Percentiles rank a stretch among this genome's conserved stretches.
phyloP scores from a whole-genome alignment of 2,797 vertebrate genomes.

The Brachymystax lenok region DNA sequence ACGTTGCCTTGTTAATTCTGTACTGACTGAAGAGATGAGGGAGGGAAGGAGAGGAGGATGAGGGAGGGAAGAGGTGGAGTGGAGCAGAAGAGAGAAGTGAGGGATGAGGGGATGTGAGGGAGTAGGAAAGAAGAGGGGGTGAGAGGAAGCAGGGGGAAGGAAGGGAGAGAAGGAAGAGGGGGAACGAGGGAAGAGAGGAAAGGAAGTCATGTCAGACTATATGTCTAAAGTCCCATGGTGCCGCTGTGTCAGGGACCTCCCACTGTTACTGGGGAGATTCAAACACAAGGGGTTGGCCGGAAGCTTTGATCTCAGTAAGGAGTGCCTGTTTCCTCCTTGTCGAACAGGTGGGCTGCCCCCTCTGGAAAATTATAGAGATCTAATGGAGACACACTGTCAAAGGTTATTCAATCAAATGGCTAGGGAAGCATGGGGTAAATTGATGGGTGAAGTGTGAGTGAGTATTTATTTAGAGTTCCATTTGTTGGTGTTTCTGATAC shows the following conservation, averaged over 20 bases:
- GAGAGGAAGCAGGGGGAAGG: not conserved
- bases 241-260: not conserved
- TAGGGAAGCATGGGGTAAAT: not conserved
- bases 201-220: not conserved
- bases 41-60: not conserved
- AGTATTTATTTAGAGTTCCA: not conserved
- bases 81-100: not conserved
- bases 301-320: not conserved
- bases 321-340: not conserved
- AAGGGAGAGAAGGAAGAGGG: not conserved
- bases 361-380: not conserved
- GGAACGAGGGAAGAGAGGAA: not conserved
- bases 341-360: not conserved
- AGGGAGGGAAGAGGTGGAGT: not conserved
- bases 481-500: not conserved
- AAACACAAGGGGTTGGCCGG: not conserved
- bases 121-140: not conserved
- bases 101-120: not conserved
- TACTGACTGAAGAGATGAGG: not conserved
- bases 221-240: not conserved
- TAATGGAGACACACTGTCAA: not conserved
- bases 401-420: not conserved
- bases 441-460: not conserved
- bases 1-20: not conserved
- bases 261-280: constrained; percentile 5